Base-by-base conservation (phyloP, 2,113 vertebrate species). In the Perca schrenkii region DNA sequence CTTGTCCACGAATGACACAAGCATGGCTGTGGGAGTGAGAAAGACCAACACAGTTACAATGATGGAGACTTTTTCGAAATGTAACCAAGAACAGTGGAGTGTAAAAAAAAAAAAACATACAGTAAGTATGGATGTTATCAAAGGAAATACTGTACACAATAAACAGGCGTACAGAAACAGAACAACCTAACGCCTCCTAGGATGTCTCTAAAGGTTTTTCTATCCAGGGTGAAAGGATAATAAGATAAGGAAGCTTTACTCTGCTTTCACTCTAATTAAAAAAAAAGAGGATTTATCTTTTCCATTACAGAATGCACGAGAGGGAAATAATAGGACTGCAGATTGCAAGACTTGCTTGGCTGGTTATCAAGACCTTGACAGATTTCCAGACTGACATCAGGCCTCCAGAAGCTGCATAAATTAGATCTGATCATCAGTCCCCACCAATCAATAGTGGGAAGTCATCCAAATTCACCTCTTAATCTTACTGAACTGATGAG, bases 1-100 rank as follows among this genome's bases (percentile, higher is more conserved):
- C 98, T 91, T 99, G 98, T 81, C 98, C 98, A 79, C 98, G 97
- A 61, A 99, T 99, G 74, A 99, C 98, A 91, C 98, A 99, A 0
- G 96, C 97, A 0, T 99, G 98, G 68, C 98, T 99, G 94, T 0
- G 71, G 22, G 52, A 82, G 46, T 22, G 34, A 85, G 34, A 58
- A 15, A 84, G 31, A 69, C 8, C 36, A 49, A 69, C 49, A 70
- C 16, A 62, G 47, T 84, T 62, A 81, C 17, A 54, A 60, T 53
- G 19, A 58, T 6, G 10, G 4, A 34, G 8, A 64, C 28, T 28
- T 75, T 25, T 25, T 21, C 5, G 1, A n/a, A 54, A n/a, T 28
- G 6, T 64, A 40, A 22, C 36, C 40, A 25, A 40, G 19, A 76
- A 67, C 28, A 63, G 10, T 53, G 43, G 52, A 31, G 40, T 47